A percentile compares a stretch with the other conserved stretches of the same genome.
Conservation (phyloP, 2,113 vertebrate genomes). For the Rhinolophus ferrumequinum region DNA sequence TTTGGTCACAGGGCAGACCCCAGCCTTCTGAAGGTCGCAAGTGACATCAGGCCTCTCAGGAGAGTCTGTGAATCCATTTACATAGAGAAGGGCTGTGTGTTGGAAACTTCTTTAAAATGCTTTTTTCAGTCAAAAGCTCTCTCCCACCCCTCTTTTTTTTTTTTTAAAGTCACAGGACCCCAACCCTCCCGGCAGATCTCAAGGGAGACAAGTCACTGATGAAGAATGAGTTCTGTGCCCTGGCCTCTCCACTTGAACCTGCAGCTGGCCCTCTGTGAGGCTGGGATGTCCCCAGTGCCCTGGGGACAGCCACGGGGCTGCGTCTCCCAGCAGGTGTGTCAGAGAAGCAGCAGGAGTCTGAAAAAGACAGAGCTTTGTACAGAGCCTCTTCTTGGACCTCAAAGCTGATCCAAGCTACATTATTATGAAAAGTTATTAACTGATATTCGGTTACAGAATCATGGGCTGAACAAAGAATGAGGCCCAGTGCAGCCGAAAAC, state of each 20-base stretch:
- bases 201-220: neutral
- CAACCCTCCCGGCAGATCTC: neutral
- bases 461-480: constrained; percentile 71
- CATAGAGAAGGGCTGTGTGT: neutral
- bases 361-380: constrained; percentile 69
- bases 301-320: neutral
- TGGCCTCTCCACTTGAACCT: constrained; percentile 37
- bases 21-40: neutral
- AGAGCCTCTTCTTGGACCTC: constrained; percentile 47
- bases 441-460: constrained; percentile 83
- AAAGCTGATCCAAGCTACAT: constrained; percentile 65
- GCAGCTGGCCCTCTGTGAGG: constrained; percentile 28
- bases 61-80: constrained; percentile 3
- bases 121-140: neutral
- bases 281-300: neutral
- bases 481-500: constrained; percentile 64
- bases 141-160: neutral
- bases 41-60: neutral
- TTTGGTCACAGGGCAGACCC: neutral
- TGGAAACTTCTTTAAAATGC: neutral
- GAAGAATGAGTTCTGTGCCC: neutral
- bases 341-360: constrained; percentile 27
- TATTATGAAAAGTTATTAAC: constrained; percentile 83
- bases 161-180: constrained; percentile 13
- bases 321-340: constrained; percentile 72